Base-by-base conservation (phyloP, 2,797 vertebrate genomes). In the Clarias pachynema region DNA sequence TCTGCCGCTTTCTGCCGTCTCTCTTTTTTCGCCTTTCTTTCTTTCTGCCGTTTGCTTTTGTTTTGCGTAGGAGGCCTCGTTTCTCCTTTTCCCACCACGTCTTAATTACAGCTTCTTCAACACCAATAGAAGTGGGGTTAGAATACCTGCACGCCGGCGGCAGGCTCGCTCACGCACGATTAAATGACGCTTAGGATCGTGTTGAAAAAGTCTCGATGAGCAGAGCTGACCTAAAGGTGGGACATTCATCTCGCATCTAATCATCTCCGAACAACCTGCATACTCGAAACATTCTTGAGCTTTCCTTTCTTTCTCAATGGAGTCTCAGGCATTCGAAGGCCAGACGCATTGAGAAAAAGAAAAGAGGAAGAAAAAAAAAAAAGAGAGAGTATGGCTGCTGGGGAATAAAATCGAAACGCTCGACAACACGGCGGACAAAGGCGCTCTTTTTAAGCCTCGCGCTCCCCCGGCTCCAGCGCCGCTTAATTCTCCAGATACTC, bases 81-180 rank as follows among this genome's bases (percentile, higher is more conserved):
- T 82, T 82, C 84, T 63, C 81, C 62, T 89, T 57, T 83, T 63
- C 40, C 62, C 79, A 91, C 88, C 90, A 89, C 89, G 88, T 91
- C 93, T 93, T 92, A 93, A 94, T 94, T 93, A 94, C 90, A 90
- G 91, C 91, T 88, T 87, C 74, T 86, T 86, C 26, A 16, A 88
- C 88, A 87, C 90, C 90, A 77, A 89, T 81, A 89, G 87, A 86
- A 82, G 73, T 87, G 85, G 34, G 60, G 49, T 26, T 26, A 29
- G 2, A 22, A 40, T 31, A 60, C 75, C 7, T 4, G 2, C 20
- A 31, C 49, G 6, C n/a, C 16, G 44, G 56, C n/a, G 18, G n/a
- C 18, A 18, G 59, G 62, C 34, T 62, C 29, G 16, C 22, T 79
- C 26, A 29, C 24, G 2, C 72, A 10, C 49, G 37, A 44, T 18